Conservation (phyloP, 2,797 vertebrate species). For the Limnodromus scolopaceus region DNA sequence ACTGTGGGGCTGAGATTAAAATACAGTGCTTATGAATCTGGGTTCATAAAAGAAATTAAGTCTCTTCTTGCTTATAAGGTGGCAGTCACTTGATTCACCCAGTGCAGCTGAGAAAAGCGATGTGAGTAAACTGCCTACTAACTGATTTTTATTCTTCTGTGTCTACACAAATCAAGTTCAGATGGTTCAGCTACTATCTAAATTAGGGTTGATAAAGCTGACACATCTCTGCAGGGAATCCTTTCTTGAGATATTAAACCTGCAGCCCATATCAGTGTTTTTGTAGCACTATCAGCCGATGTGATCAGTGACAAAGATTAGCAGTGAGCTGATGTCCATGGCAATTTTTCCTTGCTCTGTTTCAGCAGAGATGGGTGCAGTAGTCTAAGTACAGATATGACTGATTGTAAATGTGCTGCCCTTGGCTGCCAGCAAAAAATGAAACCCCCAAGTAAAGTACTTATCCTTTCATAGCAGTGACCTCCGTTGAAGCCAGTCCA, state of each 20-base stretch:
- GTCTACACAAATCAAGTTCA: conserved; percentile 53
- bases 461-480: not conserved
- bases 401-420: not conserved
- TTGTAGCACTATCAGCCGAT: not conserved
- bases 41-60: conserved; percentile 64
- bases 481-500: not conserved
- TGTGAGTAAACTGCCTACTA: not conserved
- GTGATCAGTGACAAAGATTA: conserved; percentile 35
- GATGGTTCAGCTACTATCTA: conserved; percentile 47
- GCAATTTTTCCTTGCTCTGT: not conserved
- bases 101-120: conserved; percentile 8
- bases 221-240: conserved; percentile 5
- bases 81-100: conserved; percentile 30
- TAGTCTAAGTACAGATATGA: not conserved
- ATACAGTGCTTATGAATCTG: conserved; percentile 43
- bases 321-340: not conserved
- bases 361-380: not conserved
- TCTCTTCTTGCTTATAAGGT: conserved; percentile 30
- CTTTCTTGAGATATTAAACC: conserved; percentile 52
- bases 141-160: conserved; percentile 49
- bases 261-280: conserved; percentile 17
- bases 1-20: conserved; percentile 64
- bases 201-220: conserved; percentile 59
- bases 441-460: not conserved
- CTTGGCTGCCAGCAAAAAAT: not conserved